Conservation (phyloP, 92 coral and sea anemone genomes). For the Zoanthus sociatus region DNA sequence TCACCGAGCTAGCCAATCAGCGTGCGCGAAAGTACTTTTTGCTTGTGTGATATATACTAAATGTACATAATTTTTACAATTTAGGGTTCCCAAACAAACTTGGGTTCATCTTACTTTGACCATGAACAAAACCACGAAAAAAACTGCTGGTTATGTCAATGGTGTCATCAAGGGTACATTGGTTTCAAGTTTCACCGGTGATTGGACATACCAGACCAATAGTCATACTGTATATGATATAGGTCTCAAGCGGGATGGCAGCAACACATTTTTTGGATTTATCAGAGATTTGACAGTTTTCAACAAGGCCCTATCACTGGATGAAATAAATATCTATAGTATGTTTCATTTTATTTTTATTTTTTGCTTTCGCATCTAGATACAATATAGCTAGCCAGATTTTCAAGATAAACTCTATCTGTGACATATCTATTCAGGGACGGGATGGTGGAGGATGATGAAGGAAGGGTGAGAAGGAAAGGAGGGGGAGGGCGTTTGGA, state of each 20-base stretch:
- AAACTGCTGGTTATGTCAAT: background rate
- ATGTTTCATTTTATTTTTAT: background rate
- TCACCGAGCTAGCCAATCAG: too few relatives aligned
- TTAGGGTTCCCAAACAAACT: background rate
- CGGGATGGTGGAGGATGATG: too few relatives aligned
- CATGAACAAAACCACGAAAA: background rate
- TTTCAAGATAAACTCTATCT: too few relatives aligned
- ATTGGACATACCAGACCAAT: slow-evolving; percentile 4
- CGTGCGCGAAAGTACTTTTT: too few relatives aligned
- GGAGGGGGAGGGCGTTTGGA: too few relatives aligned
- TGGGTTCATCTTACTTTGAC: slow-evolving; percentile 11
- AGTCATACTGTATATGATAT: slow-evolving; percentile 1
- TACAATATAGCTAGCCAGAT: too few relatives aligned
- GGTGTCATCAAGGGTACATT: background rate
- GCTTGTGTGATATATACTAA: too few relatives aligned
- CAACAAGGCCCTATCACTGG: background rate
- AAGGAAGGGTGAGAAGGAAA: too few relatives aligned
- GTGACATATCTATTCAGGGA: too few relatives aligned
- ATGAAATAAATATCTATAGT: background rate
- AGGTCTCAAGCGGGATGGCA: background rate
- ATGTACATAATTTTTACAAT: background rate
- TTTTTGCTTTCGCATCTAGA: too few relatives aligned
- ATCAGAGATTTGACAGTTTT: slow-evolving; percentile 13
- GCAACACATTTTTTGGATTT: background rate
- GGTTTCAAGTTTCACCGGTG: background rate